A percentile compares a stretch with the other conserved stretches of the same genome.
Conservation (phyloP, 2,888 invertebrate species). For the Diloba caeruleocephala region DNA sequence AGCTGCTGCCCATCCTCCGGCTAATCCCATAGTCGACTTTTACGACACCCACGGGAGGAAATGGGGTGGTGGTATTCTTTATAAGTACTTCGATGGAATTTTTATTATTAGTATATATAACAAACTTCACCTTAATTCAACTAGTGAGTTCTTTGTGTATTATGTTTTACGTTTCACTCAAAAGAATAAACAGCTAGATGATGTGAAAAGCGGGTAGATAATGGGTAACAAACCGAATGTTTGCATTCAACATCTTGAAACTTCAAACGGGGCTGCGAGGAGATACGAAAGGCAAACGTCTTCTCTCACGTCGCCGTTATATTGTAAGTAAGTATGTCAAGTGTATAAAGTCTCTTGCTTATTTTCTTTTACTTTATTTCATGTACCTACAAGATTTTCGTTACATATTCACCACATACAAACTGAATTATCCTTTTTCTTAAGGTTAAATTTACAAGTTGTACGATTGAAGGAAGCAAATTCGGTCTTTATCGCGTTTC, state of each 20-base stretch:
- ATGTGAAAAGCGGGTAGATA: neutral
- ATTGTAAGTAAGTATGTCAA: constrained; percentile 24
- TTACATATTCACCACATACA: constrained; percentile 7
- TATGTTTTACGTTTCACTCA: no score
- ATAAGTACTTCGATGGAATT: no score
- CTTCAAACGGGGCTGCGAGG: neutral
- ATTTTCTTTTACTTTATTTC: constrained; percentile 11
- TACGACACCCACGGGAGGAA: no score
- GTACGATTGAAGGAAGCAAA: constrained; percentile 10
- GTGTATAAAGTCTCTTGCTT: neutral
- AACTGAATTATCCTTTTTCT: constrained; percentile 13
- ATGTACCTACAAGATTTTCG: constrained; percentile 5
- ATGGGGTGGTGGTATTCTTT: no score
- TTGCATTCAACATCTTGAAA: constrained; percentile 10
- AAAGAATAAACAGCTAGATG: no score
- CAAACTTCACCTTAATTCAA: neutral
- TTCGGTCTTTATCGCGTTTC: constrained; percentile 3
- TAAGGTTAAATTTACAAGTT: constrained; percentile 9
- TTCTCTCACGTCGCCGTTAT: constrained; percentile 10
- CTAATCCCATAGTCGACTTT: no score
- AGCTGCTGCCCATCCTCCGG: no score
- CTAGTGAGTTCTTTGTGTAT: no score
- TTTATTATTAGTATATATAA: neutral
- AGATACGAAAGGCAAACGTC: constrained; percentile 8
- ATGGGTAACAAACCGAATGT: constrained; percentile 2